Conservation (phyloP, 2,888 invertebrate species). For the Ectropis crepuscularia region DNA sequence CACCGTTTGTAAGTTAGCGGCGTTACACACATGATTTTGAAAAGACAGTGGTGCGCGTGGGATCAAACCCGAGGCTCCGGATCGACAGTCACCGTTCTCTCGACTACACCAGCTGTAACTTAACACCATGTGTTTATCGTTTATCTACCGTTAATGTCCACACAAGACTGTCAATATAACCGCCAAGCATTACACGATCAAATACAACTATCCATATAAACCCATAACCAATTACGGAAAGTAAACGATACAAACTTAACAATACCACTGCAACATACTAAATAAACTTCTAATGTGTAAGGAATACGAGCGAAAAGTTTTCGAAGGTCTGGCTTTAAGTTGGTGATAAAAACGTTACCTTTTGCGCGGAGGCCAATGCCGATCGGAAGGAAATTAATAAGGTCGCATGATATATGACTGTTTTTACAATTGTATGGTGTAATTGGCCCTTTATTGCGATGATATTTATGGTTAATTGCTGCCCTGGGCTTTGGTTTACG, state of each 20-base stretch:
- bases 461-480: constrained; percentile 5
- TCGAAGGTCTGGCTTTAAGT: background rate
- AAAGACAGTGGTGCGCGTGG: no score
- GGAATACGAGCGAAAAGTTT: constrained; percentile 3
- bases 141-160: no score
- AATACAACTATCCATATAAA: constrained; percentile 12
- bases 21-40: no score
- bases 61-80: no score
- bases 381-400: constrained; percentile 51
- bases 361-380: constrained; percentile 45
- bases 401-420: constrained; percentile 35
- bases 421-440: constrained; percentile 17
- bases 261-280: background rate
- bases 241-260: constrained; percentile 7
- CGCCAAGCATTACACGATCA: background rate
- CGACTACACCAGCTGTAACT: no score
- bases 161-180: no score
- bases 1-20: no score
- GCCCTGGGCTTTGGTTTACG: background rate
- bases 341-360: constrained; percentile 34
- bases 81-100: no score
- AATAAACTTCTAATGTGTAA: background rate
- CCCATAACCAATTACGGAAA: constrained; percentile 18
- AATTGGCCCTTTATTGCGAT: constrained; percentile 17
- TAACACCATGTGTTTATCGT: no score